A percentile compares a stretch with the other conserved stretches of the same genome.
Conservation (phyloP, 1,140 invertebrate genomes). For the Drosophila busckii region DNA sequence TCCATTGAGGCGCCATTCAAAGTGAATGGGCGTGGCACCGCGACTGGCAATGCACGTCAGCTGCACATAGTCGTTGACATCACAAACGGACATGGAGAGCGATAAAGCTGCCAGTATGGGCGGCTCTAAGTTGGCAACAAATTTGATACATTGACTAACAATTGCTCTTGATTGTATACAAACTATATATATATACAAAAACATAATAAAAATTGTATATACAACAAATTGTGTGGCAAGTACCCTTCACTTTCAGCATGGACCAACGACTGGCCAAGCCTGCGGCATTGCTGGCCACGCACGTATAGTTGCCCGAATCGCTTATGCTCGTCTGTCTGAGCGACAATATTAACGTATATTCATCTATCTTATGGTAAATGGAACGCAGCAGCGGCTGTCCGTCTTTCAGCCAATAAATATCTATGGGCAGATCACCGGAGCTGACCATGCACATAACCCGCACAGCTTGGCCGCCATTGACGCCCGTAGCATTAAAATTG, state of each 20-base stretch:
- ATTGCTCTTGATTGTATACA: background rate
- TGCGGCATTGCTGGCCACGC: conserved; percentile 84
- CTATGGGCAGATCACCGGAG: conserved; percentile 85
- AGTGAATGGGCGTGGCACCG: conserved; percentile 85
- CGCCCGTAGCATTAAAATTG: conserved; percentile 83
- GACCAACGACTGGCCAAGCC: conserved; percentile 81
- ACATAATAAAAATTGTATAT: background rate
- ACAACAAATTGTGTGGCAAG: background rate
- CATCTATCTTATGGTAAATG: conserved; percentile 80
- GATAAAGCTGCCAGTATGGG: conserved; percentile 89
- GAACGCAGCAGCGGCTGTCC: conserved; percentile 66
- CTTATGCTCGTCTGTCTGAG: conserved; percentile 85
- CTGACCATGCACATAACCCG: conserved; percentile 85
- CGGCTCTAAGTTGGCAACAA: conserved; percentile 80
- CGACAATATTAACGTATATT: conserved; percentile 84
- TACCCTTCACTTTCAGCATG: conserved; percentile 82
- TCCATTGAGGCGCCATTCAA: conserved; percentile 83
- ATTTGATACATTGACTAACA: background rate
- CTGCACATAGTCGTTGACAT: conserved; percentile 87
- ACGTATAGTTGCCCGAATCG: conserved; percentile 84
- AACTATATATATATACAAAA: conserved; percentile 7
- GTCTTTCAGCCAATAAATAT: conserved; percentile 83
- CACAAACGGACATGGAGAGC: conserved; percentile 86
- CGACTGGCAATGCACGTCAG: conserved; percentile 85
- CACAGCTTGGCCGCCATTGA: conserved; percentile 85